Conservation (phyloP, 2,113 vertebrate species). For the Poeciliopsis retropinna region DNA sequence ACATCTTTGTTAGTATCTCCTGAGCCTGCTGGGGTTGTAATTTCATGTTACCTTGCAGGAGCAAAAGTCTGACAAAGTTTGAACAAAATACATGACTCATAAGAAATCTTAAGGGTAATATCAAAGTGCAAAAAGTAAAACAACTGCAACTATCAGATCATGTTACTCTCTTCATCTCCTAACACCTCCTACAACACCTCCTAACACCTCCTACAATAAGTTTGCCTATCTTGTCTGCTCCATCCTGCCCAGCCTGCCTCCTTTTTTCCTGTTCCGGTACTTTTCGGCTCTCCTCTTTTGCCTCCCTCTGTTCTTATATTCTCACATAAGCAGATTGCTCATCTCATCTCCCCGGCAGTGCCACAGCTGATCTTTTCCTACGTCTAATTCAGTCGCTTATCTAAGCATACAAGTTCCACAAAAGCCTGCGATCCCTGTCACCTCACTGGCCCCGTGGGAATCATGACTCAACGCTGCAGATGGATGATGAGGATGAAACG, state of each 20-base stretch:
- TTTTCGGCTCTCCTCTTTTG: slow-evolving; percentile 1
- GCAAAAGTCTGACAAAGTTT: neutral
- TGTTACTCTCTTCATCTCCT: slow-evolving; percentile 5
- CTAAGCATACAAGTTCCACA: slow-evolving; percentile 71
- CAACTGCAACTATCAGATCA: neutral
- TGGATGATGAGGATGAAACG: slow-evolving; percentile 30
- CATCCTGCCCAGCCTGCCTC: neutral
- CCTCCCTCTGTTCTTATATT: slow-evolving; percentile 38
- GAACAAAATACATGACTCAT: neutral
- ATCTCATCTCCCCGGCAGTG: slow-evolving; percentile 52
- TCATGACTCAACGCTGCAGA: slow-evolving; percentile 60
- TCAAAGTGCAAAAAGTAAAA: slow-evolving; percentile 1
- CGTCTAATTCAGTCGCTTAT: slow-evolving; percentile 79
- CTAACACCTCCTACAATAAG: slow-evolving; percentile 4
- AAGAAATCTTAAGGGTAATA: neutral
- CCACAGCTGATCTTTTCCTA: slow-evolving; percentile 63
- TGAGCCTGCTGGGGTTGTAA: neutral
- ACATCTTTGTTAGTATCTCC: neutral
- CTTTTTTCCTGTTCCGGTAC: neutral
- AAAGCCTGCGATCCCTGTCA: slow-evolving; percentile 67
- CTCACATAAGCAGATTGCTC: slow-evolving; percentile 44
- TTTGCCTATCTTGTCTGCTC: slow-evolving; percentile 4
- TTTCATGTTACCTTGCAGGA: neutral
- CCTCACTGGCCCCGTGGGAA: slow-evolving; percentile 62
- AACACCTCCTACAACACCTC: slow-evolving; percentile 7